phyloP scores from a whole-genome alignment of 2,888 invertebrate genomes.

The Drosophila nigritarsus region DNA sequence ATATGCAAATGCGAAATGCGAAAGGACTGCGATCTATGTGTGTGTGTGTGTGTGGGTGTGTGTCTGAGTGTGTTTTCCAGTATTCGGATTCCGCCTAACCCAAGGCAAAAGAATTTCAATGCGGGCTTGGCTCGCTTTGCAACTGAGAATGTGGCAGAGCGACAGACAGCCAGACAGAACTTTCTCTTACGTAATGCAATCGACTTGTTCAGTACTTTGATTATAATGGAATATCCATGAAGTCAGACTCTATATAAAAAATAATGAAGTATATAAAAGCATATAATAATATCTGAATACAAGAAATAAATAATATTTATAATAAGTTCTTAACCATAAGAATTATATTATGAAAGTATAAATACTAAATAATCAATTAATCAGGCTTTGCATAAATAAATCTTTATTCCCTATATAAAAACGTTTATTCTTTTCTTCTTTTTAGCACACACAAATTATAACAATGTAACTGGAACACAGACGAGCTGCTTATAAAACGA shows the following conservation, averaged over 20 bases:
- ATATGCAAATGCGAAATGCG: conserved; percentile 63
- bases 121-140: conserved; percentile 53
- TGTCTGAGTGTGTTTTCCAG: not conserved
- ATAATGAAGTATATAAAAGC: no score
- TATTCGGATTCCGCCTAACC: conserved; percentile 38
- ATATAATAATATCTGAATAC: not conserved
- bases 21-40: not conserved
- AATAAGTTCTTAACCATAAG: not conserved
- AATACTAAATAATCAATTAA: not conserved
- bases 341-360: not conserved
- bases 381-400: not conserved
- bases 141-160: conserved; percentile 12
- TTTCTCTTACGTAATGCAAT: conserved; percentile 60
- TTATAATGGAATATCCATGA: not conserved
- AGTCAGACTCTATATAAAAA: not conserved
- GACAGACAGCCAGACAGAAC: conserved; percentile 27
- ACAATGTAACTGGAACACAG: conserved; percentile 54
- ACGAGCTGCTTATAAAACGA: conserved; percentile 14
- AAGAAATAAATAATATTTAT: not conserved
- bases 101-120: conserved; percentile 45
- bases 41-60: not conserved
- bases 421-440: conserved; percentile 11
- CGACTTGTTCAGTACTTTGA: not conserved
- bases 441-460: conserved; percentile 30
- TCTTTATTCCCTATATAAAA: not conserved